Evolutionary conservation across 2,113 vertebrate genomes (phyloP), one percentile per base, ranked within the genome.

Genomic region (Vidua macroura): DNA sequence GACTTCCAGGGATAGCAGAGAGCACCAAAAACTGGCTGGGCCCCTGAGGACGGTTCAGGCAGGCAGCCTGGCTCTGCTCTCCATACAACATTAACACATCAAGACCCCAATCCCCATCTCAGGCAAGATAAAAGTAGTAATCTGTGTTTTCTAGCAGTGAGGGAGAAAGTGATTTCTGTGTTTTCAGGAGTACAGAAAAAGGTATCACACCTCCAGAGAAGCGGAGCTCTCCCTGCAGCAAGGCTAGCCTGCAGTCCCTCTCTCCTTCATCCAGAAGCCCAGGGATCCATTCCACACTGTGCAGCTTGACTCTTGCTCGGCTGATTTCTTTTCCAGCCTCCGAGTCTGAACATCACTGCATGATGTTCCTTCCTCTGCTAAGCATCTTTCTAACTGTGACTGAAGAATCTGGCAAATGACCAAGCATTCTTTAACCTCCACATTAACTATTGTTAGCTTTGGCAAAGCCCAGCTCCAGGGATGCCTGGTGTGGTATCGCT

Each of bases 361-460:
- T 87, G 91, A 92, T 2, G 0, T 60, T 75, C 68, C 88, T 84
- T 87, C 69, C 84, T 78, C 92, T 85, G 63, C 72, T 86, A 90
- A 94, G 19, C 30, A 7, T 89, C 89, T 90, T 95, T 90, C 62
- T 77, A 62, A 94, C 92, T 90, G 86, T 46, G 75, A 96, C 49
- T 73, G 86, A 83, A 87, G 86, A 86, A 90, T n/a, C 28, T 93
- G 86, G 83, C 93, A 75, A 67, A 6, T 24, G 9, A 86, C 83
- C 91, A 91, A 72, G 51, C 58, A 94, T 83, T 75, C 76, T 73
- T 83, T 86, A 94, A 91, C 69, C 83, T 96, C 86, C 70, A 84
- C 74, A 59, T 58, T 93, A 91, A 95, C 96, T 95, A 84, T 77
- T 95, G 83, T 94, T 69, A 88, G 81, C 83, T 95, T 92, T 90